A percentile compares a stretch with the other conserved stretches of the same genome.
Evolutionary conservation across 2,113 vertebrate genomes (phyloP).

Genomic region (Laterallus jamaicensis): DNA sequence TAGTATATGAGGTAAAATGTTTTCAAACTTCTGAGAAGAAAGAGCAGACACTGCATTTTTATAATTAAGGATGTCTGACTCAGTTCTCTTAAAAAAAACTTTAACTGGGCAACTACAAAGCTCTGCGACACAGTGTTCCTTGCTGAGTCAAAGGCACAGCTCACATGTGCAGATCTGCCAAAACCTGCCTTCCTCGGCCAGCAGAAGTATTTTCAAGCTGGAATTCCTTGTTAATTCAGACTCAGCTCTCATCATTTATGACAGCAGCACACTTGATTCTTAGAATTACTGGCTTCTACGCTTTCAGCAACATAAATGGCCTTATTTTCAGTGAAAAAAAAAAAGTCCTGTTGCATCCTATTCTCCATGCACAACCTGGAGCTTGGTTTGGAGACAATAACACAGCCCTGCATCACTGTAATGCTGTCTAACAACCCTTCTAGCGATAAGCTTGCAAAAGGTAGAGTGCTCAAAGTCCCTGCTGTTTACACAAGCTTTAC

Average conservation of each 20-base stretch:
- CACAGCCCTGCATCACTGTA: background rate
- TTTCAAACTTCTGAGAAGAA: background rate
- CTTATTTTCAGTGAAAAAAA: background rate
- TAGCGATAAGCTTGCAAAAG: background rate
- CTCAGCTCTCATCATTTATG: background rate
- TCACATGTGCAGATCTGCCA: conserved; percentile 22
- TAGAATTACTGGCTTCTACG: background rate
- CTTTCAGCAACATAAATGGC: background rate
- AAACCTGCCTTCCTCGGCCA: conserved; percentile 17
- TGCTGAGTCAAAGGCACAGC: conserved; percentile 31
- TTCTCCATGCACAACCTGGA: background rate
- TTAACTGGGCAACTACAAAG: conserved; percentile 20
- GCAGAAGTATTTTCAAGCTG: background rate
- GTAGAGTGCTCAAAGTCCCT: background rate
- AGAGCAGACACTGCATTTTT: background rate
- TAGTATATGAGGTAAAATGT: background rate
- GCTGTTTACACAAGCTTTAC: background rate
- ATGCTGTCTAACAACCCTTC: background rate
- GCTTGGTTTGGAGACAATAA: background rate
- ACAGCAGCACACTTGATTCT: background rate
- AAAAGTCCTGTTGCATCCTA: background rate
- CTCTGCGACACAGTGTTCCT: background rate
- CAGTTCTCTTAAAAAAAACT: background rate
- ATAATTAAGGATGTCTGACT: conserved; percentile 22
- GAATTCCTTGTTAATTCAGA: background rate